Conservation (phyloP, 1,140 invertebrate genomes). For the Hestina assimilis region DNA sequence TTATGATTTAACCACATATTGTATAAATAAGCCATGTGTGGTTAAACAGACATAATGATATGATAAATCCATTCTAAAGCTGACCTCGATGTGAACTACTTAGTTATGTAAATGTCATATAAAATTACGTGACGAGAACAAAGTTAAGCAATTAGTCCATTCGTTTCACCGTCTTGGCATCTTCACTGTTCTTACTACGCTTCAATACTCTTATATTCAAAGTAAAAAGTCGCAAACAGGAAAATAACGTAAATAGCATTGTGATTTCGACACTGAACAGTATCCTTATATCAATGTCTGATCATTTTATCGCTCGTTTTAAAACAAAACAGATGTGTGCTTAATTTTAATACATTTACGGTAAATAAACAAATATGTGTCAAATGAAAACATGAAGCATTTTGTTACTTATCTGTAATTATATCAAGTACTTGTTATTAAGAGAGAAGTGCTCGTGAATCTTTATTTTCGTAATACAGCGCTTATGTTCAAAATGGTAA, state of each 20-base stretch:
- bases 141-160: background rate
- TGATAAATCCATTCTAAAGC: too few relatives aligned
- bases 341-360: background rate
- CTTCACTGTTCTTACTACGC: background rate
- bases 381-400: background rate
- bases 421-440: background rate
- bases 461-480: slow-evolving; percentile 8
- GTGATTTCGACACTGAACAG: background rate
- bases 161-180: background rate
- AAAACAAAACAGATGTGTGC: background rate
- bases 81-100: too few relatives aligned
- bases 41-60: too few relatives aligned
- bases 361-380: background rate
- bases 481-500: slow-evolving; percentile 11
- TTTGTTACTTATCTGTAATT: slow-evolving; percentile 18
- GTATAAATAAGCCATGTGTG: too few relatives aligned
- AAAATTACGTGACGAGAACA: too few relatives aligned
- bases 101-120: too few relatives aligned
- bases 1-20: too few relatives aligned
- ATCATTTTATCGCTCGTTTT: slow-evolving; percentile 1
- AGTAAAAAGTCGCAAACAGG: background rate
- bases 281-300: slow-evolving; percentile 2
- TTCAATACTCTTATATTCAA: background rate
- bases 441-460: slow-evolving; percentile 15
- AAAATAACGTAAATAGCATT: slow-evolving; percentile 5